A percentile compares a stretch with the other conserved stretches of the same genome.
Conservation (phyloP, 2,797 vertebrate species). For the Spheniscus humboldti region DNA sequence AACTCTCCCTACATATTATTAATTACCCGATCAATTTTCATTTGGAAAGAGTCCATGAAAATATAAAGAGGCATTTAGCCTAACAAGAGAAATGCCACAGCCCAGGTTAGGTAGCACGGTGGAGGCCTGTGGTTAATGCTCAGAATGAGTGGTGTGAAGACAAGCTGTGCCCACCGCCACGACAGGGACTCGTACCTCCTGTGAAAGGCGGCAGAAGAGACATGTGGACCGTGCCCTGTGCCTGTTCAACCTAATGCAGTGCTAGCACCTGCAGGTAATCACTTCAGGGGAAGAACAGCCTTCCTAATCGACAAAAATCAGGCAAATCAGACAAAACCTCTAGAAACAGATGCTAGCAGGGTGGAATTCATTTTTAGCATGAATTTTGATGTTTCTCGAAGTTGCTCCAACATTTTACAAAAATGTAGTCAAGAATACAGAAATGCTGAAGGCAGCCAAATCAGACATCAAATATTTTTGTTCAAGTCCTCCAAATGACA, state of each 20-base stretch:
- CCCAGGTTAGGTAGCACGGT: background rate
- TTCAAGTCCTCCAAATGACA: background rate
- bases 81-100: background rate
- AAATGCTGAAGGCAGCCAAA: background rate
- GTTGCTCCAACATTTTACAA: background rate
- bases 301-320: background rate
- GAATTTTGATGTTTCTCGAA: background rate
- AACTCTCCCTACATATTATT: background rate
- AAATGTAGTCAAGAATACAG: background rate
- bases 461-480: background rate
- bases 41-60: background rate
- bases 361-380: background rate
- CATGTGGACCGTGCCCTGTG: accelerated
- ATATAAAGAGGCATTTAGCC: background rate
- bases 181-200: background rate
- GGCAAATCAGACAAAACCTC: background rate
- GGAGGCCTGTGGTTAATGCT: background rate
- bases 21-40: background rate
- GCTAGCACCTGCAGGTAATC: background rate
- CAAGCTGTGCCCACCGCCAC: background rate
- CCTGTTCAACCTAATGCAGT: background rate
- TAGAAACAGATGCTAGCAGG: background rate
- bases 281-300: background rate
- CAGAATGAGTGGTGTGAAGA: accelerated
- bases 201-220: background rate